Evolutionary conservation across 2,888 invertebrate species (phyloP), one percentile per base, ranked within the genome.

Genomic region (Candidula unifasciata): DNA sequence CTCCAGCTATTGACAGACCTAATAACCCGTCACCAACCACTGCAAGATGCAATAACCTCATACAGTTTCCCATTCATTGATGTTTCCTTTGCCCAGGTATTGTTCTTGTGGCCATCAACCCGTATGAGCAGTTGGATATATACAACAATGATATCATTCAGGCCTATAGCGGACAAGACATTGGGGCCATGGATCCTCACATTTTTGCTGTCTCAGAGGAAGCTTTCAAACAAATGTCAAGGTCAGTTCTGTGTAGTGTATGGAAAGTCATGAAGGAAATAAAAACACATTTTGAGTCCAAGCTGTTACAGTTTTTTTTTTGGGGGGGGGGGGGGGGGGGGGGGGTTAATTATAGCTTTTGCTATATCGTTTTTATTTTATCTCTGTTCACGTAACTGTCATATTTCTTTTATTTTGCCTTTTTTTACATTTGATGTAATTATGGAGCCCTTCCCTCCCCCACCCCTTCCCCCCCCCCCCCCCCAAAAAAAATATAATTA

Each of bases 191-290:
- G 93, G 99, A 99, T 92, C 99, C 99, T 0, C 99, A 99, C 93
- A 98, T 99, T 89, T 99, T 98, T 94, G 99, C 99, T 3, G 97
- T 99, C n/a, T 97, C 99, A 0, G 99, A 99, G 94, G 99, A 99
- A 93, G 98, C 98, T 0, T 99, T 96, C 94, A 98, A 97, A n/a
- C 97, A 97, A 93, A 95, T 99, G 94, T 97, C 98, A 94, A 95
- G 98, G 94, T 95, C 68, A 85, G 81, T 76, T 44, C 6, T 66
- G 13, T n/a, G n/a, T 3, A 60, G n/a, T 60, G 21, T 27, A 44
- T 44, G 44, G 13, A 6, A 10, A 13, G 2, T 13, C 44, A 44
- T 13, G 44, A 13, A 44, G 44, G 44, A 13, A 10, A 44, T 10
- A 44, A 44, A 44, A 10, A 44, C 6, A 44, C 44, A 44, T 6